Base-by-base conservation (phyloP, 2,797 vertebrate genomes). In the Sternarchorhynchus goeldii region DNA sequence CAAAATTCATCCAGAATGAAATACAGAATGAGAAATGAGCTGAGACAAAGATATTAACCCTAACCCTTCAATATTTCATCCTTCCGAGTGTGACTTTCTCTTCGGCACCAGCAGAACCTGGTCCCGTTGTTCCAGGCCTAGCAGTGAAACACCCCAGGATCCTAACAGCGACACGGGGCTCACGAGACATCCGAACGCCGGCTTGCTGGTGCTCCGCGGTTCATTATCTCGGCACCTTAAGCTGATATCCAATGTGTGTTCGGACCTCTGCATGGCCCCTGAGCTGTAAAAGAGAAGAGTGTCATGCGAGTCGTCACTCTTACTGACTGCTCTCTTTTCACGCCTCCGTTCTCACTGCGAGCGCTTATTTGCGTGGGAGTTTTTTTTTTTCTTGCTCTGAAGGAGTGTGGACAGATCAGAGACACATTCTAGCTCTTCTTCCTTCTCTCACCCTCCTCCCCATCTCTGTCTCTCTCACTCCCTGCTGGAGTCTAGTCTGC, bases 291-390 rank as follows among this genome's bases (percentile, higher is more conserved):
- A 70, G 17, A 68, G 7, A 68, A 32, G n/a, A 18, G 29, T 36
- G 8, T 31, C 14, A 21, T 12, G 16, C 29, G 59, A 8, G 85
- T 79, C 74, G 60, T 36, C 73, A 67, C 57, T 66, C 53, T 39
- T 32, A 41, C 12, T 67, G 0, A 39, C 29, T 6, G 34, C 50
- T 59, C 56, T 50, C 32, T 20, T 77, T 63, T 69, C 25, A 50
- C 41, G 16, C 32, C 20, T 45, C 36, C 31, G 41, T 79, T 71
- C 55, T 16, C 70, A 12, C 71, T 68, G 66, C 45, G 74, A 78
- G 76, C 73, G 67, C 70, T 79, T 79, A 81, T 75, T 81, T 85
- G 84, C 57, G 84, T 80, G 72, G 81, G 84, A 81, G 81, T 62
- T 60, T 50, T 64, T 76, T 66, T 75, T 16, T 25, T 29, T 7